phyloP scores from a whole-genome alignment of 23 tunicate species.

The Halocynthia roretzi region DNA sequence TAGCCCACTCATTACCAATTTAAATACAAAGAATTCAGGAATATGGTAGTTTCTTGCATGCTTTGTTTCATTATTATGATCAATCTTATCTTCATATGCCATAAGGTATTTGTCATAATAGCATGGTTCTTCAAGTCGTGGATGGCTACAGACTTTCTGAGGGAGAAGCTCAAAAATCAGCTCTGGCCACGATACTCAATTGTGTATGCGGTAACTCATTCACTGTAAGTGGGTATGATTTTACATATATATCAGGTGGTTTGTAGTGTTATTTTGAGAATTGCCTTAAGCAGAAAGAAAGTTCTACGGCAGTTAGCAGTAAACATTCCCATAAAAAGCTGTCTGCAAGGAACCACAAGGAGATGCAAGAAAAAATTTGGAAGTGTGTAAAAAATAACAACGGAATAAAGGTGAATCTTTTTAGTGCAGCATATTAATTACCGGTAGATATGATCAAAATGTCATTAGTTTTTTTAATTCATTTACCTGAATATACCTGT shows the following conservation, averaged over 20 bases:
- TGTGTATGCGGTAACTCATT: slow-evolving; percentile 36
- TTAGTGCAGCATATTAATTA: too few relatives aligned
- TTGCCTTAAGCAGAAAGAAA: too few relatives aligned
- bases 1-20: too few relatives aligned
- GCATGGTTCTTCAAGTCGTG: slow-evolving; percentile 42
- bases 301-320: too few relatives aligned
- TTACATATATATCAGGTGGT: too few relatives aligned
- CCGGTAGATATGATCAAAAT: too few relatives aligned
- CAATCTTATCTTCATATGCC: too few relatives aligned
- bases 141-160: slow-evolving; percentile 39
- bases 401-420: slow-evolving; percentile 38
- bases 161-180: slow-evolving; percentile 63
- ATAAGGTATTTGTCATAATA: background rate
- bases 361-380: slow-evolving; percentile 34
- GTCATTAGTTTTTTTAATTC: too few relatives aligned
- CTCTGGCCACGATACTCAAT: slow-evolving; percentile 51
- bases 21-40: too few relatives aligned
- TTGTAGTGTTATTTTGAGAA: too few relatives aligned
- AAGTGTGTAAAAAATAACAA: slow-evolving; percentile 47
- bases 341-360: slow-evolving; percentile 25
- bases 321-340: slow-evolving; percentile 14
- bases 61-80: too few relatives aligned
- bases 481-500: background rate
- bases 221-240: background rate
- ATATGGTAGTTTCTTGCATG: too few relatives aligned